phyloP scores from a whole-genome alignment of 1,140 invertebrate genomes.

The Meteorus sp. region DNA sequence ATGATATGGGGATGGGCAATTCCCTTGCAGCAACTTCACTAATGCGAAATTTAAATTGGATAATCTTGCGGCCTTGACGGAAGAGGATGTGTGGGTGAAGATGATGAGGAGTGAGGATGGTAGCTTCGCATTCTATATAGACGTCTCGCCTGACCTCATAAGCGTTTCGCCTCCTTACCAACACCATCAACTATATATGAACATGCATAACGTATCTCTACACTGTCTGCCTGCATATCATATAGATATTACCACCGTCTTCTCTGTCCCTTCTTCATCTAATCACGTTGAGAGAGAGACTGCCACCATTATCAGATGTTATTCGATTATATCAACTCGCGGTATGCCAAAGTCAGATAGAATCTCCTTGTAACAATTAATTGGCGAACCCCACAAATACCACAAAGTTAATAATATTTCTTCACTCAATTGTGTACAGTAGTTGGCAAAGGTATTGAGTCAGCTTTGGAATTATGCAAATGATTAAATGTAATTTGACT shows the following conservation, averaged over 20 bases:
- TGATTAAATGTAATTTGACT: not conserved
- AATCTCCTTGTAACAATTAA: conserved; percentile 16
- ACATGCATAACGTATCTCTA: too few species aligned
- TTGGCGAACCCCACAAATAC: not conserved
- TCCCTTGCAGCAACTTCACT: conserved; percentile 15
- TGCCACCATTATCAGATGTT: conserved; percentile 2
- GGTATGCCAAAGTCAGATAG: conserved; percentile 7
- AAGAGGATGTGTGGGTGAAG: too few species aligned
- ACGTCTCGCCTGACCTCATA: conserved; percentile 10
- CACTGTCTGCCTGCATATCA: too few species aligned
- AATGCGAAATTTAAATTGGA: conserved; percentile 22
- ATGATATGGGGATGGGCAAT: conserved; percentile 7
- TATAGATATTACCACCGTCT: too few species aligned
- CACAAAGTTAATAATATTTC: not conserved
- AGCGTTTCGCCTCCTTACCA: conserved; percentile 13
- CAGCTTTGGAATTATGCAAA: not conserved
- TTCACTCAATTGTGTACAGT: too few species aligned
- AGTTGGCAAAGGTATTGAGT: too few species aligned
- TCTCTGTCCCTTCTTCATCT: too few species aligned
- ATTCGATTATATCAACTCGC: conserved; percentile 10
- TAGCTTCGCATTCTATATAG: conserved; percentile 1
- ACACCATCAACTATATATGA: too few species aligned
- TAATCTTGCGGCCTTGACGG: conserved; percentile 15
- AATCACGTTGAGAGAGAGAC: too few species aligned
- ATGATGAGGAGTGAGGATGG: too few species aligned